These are phyloP conservation scores for Entomobrya multifasciata DNA, from an alignment of 2,888 invertebrate genomes.

Conservation along the genomic window DNA sequence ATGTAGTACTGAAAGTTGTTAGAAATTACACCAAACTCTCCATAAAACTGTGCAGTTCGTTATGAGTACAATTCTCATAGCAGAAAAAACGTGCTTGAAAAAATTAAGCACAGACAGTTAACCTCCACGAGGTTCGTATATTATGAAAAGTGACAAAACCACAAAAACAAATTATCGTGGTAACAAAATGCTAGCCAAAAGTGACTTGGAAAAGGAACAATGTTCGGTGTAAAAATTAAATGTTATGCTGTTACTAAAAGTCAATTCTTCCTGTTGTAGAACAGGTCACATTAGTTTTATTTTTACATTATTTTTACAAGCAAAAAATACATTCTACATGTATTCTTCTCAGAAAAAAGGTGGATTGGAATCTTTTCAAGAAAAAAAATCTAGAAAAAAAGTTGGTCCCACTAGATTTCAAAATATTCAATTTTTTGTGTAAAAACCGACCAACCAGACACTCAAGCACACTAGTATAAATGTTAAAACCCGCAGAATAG, in stretches of 20 bases:
- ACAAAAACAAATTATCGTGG: not conserved
- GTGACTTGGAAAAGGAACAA: not conserved
- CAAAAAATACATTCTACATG: too few species aligned
- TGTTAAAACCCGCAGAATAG: not conserved
- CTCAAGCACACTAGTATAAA: conserved; percentile 5
- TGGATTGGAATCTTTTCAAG: conserved; percentile 24
- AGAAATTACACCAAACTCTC: too few species aligned
- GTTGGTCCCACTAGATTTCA: conserved; percentile 26
- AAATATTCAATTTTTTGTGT: not conserved
- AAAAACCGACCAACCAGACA: conserved; percentile 4
- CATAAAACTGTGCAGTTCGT: too few species aligned
- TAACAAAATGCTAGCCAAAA: not conserved
- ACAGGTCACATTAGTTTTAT: conserved; percentile 13
- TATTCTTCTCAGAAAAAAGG: not conserved
- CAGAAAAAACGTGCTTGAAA: too few species aligned
- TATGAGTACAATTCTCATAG: too few species aligned
- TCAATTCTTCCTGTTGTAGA: not conserved
- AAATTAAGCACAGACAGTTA: too few species aligned
- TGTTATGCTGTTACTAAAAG: too few species aligned
- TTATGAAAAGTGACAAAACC: not conserved
- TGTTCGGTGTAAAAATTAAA: too few species aligned
- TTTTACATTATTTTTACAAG: not conserved
- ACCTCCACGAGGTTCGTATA: not conserved
- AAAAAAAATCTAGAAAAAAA: too few species aligned
- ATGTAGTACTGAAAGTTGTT: too few species aligned